A percentile compares a stretch with the other conserved stretches of the same genome.
phyloP scores from a whole-genome alignment of 2,888 invertebrate species.

The Carterocephalus palaemon region DNA sequence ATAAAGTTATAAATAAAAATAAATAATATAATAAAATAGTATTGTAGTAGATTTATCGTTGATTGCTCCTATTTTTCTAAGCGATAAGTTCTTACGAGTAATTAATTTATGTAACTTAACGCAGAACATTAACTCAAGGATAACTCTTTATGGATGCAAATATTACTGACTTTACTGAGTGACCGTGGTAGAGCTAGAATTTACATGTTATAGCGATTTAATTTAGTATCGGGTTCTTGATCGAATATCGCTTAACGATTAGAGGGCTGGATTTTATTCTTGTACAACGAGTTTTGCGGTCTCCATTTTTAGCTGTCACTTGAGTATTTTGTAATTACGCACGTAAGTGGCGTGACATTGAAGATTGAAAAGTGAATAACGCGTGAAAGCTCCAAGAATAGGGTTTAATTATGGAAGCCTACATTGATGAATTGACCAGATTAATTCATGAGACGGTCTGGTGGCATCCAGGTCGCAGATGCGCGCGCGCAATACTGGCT shows the following conservation, averaged over 20 bases:
- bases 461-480: constrained; percentile 69
- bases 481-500: constrained; percentile 46
- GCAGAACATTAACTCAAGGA: constrained; percentile 8
- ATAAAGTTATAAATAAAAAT: neutral
- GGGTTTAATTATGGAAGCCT: constrained; percentile 46
- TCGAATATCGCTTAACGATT: constrained; percentile 30
- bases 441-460: constrained; percentile 62
- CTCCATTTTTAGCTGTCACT: constrained; percentile 26
- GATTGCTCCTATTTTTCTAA: too few relatives aligned
- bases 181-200: constrained; percentile 10
- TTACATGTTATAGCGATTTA: constrained; percentile 19
- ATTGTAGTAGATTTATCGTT: too few relatives aligned
- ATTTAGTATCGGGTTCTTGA: constrained; percentile 20
- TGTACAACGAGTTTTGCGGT: constrained; percentile 29
- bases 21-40: too few relatives aligned
- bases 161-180: constrained; percentile 1
- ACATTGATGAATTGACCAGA: constrained; percentile 67
- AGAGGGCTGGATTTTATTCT: constrained; percentile 28
- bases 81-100: too few relatives aligned
- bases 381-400: constrained; percentile 25
- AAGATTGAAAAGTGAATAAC: constrained; percentile 14
- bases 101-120: too few relatives aligned
- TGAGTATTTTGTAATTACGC: constrained; percentile 21
- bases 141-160: constrained; percentile 16
- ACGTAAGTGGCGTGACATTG: constrained; percentile 21